Evolutionary conservation across 2,797 vertebrate species (phyloP).

Genomic region (Anniella stebbinsi): DNA sequence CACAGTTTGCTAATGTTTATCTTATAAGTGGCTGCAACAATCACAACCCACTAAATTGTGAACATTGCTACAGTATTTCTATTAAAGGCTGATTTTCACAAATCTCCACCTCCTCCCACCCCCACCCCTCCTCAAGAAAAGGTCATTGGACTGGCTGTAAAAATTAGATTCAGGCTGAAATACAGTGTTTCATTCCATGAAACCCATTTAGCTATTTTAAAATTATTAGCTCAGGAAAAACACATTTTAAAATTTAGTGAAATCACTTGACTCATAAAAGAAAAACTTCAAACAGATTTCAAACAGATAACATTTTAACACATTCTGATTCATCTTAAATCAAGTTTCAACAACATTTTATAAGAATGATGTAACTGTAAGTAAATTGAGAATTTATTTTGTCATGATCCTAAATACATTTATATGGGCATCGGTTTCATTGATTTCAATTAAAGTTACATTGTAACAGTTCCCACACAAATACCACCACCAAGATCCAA

Average conservation of each 20-base stretch:
- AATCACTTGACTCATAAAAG: conserved; percentile 1
- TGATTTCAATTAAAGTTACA: neutral
- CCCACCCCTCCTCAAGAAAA: conserved; percentile 17
- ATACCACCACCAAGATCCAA: too few relatives aligned
- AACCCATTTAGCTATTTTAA: conserved; percentile 26
- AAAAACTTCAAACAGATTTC: neutral
- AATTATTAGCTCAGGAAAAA: neutral
- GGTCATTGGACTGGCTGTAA: conserved; percentile 48
- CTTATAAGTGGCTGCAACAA: neutral
- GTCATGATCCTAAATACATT: neutral
- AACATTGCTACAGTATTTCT: conserved; percentile 30
- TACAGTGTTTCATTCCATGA: conserved; percentile 32
- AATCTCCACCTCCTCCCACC: conserved; percentile 29
- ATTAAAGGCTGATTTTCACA: conserved; percentile 56
- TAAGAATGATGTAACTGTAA: neutral
- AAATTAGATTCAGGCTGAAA: conserved; percentile 49
- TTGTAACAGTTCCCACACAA: neutral
- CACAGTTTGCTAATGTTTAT: conserved; percentile 19
- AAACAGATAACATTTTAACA: conserved; percentile 4
- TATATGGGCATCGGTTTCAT: neutral
- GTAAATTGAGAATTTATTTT: conserved; percentile 21
- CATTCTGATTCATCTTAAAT: neutral
- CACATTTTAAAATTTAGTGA: neutral
- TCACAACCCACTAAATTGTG: conserved; percentile 20
- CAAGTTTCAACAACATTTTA: neutral